These are phyloP conservation scores for Euura saliciscinereae DNA, from an alignment of 1,140 invertebrate species.

Conservation along the genomic window DNA sequence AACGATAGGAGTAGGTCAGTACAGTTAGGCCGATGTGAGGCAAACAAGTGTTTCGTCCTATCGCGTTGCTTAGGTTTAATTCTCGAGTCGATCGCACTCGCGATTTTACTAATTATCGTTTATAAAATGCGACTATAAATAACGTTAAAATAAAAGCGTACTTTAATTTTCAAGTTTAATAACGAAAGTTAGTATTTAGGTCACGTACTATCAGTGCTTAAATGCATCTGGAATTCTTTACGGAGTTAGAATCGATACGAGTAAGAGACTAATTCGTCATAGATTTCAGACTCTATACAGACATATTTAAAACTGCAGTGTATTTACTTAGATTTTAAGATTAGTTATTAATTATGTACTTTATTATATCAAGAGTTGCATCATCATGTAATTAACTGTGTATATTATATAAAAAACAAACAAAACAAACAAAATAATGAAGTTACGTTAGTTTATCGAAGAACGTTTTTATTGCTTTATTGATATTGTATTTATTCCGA, in stretches of 20 bases:
- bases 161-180: neutral
- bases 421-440: neutral
- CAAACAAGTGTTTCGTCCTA: no score
- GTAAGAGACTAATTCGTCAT: neutral
- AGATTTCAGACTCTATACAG: neutral
- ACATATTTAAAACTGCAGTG: neutral
- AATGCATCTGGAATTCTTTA: neutral
- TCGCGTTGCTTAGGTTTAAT: no score
- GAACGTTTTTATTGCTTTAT: neutral
- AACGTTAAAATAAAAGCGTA: neutral
- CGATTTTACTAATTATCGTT: neutral
- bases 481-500: no score
- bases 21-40: no score
- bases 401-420: neutral
- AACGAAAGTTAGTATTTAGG: no score
- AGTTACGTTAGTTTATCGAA: neutral
- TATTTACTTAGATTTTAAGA: conserved; percentile 1
- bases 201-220: no score
- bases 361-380: neutral
- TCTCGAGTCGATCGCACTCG: no score
- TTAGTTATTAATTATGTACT: neutral
- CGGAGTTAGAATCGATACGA: neutral
- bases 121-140: neutral
- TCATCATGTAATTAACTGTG: neutral
- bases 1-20: no score